Base-by-base conservation (phyloP, 2,113 vertebrate species). In the Elgaria multicarinata region DNA sequence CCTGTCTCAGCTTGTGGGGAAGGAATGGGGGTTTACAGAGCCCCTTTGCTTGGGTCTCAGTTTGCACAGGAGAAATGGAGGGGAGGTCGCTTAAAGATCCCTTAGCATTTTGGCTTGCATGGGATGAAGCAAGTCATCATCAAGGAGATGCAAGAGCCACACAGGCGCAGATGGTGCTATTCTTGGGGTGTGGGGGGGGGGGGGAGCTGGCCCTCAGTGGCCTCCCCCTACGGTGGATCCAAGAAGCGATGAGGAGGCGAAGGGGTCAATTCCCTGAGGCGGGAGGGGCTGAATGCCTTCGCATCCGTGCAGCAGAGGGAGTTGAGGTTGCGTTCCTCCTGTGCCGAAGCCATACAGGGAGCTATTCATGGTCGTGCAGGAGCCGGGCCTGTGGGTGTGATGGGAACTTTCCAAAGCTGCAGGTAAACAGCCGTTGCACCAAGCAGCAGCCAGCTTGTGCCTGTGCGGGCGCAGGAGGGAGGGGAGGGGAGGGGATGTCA, bases 381-480 rank as follows among this genome's bases (percentile, higher is more conserved):
- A 62, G 53, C 53, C 20, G 0, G 39, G 36, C 53, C 79, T 9
- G 33, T 50, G 84, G 44, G n/a, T 39, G 58, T 0, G 0, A 55
- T 24, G 58, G 74, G 76, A 88, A 39, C 14, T 0, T 0, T 0
- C 13, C 69, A 20, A 6, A 1, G 4, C 0, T 42, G 36, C 90
- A 88, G 62, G 36, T 46, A 50, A 82, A 66, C 22, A 18, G 0
- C 0, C 4, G 33, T 24, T 10, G n/a, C 12, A 55, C 4, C 64
- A 84, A 91, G 42, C 28, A 24, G 69, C 0, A 74, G 66, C 8
- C 18, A 36, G 83, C 16, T 4, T 31, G 66, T 72, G 44, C 33
- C 3, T 50, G 55, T 18, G 36, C 13, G 28, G 6, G 67, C 6
- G 42, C 24, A 0, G 71, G 24, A 28, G 26, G 10, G 5, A 18